Evolutionary conservation across 2,888 invertebrate genomes (phyloP).

Genomic region (Hypomecis punctinalis): DNA sequence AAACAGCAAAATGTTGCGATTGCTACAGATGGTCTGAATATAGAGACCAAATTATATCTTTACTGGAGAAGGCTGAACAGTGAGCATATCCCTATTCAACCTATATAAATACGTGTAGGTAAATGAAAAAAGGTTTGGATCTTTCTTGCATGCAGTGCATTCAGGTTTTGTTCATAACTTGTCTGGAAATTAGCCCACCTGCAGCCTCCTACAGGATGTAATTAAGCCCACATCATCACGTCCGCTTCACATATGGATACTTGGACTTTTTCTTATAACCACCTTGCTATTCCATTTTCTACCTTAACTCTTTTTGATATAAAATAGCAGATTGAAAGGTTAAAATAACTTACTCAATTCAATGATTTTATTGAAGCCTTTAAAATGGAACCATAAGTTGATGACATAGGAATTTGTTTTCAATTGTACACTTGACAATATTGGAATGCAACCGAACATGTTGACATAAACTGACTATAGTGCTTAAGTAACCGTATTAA

Average conservation of each 20-base stretch:
- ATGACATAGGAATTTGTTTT: not conserved
- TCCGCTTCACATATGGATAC: slow-evolving; percentile 41
- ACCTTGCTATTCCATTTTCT: slow-evolving; percentile 14
- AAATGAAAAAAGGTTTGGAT: too few relatives aligned
- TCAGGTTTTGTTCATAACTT: slow-evolving; percentile 9
- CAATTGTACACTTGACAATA: not conserved
- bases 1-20: too few relatives aligned
- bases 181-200: slow-evolving; percentile 25
- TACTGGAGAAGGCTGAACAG: too few relatives aligned
- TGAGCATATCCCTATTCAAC: too few relatives aligned
- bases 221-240: slow-evolving; percentile 45
- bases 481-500: too few relatives aligned
- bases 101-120: too few relatives aligned
- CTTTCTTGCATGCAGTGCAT: not conserved
- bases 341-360: not conserved
- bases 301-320: slow-evolving; percentile 22
- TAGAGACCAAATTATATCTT: too few relatives aligned
- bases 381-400: slow-evolving; percentile 1
- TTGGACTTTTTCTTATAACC: slow-evolving; percentile 28
- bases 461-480: too few relatives aligned
- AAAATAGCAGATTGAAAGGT: not conserved
- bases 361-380: not conserved
- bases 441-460: slow-evolving; percentile 1
- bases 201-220: slow-evolving; percentile 48
- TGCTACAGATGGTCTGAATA: too few relatives aligned